Evolutionary conservation across 1,140 invertebrate genomes (phyloP).

Genomic region (Leptoteleia sp.): DNA sequence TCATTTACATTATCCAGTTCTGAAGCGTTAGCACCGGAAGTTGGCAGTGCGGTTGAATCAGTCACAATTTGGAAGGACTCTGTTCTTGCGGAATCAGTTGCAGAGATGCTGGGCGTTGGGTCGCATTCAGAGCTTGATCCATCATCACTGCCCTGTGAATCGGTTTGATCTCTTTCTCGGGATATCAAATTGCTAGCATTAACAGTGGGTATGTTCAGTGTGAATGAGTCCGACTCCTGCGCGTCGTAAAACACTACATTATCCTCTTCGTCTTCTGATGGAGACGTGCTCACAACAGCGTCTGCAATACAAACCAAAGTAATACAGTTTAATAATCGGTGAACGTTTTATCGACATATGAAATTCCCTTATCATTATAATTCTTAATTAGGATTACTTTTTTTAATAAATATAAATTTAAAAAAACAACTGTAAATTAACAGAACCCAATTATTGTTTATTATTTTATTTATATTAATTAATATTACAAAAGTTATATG

Average conservation of each 20-base stretch:
- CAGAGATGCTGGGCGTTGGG: slow-evolving; percentile 71
- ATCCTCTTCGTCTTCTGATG: slow-evolving; percentile 92
- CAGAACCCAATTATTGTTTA: too few species aligned
- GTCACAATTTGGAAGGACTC: slow-evolving; percentile 78
- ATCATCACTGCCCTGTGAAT: slow-evolving; percentile 80
- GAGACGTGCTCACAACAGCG: slow-evolving; percentile 82
- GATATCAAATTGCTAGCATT: slow-evolving; percentile 72
- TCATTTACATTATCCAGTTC: slow-evolving; percentile 76
- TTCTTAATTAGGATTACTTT: too few species aligned
- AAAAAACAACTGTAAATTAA: too few species aligned
- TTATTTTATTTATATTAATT: too few species aligned
- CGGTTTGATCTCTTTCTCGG: slow-evolving; percentile 72
- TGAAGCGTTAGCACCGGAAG: slow-evolving; percentile 63
- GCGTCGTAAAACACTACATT: slow-evolving; percentile 95
- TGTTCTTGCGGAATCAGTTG: slow-evolving; percentile 70
- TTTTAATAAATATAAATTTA: too few species aligned
- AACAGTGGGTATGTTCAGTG: slow-evolving; percentile 84
- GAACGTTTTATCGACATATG: too few species aligned
- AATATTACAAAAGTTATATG: too few species aligned
- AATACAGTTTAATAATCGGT: too few species aligned
- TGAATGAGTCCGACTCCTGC: slow-evolving; percentile 88
- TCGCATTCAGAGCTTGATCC: slow-evolving; percentile 80
- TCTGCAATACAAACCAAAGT: slow-evolving; percentile 72
- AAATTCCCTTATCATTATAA: too few species aligned
- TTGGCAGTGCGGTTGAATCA: slow-evolving; percentile 72